Percentiles rank a stretch among this genome's conserved stretches.
These are phyloP conservation scores for Solenopsis invicta DNA, from an alignment of 1,140 invertebrate genomes.

Conservation along the genomic window DNA sequence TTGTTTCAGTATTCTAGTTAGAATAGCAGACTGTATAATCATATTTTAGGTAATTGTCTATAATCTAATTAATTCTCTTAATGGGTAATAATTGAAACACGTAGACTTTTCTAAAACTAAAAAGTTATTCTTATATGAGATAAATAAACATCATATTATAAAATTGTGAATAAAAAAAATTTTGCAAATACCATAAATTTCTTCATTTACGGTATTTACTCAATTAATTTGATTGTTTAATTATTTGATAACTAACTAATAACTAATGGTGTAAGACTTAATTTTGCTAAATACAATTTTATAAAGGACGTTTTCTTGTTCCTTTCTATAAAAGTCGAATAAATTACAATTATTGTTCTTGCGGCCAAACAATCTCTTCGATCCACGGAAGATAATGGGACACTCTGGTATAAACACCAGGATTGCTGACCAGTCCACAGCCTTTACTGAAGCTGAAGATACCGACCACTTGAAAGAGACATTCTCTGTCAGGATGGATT, in stretches of 20 bases:
- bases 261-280: not conserved
- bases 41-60: not conserved
- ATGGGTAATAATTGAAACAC: not conserved
- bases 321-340: conserved; percentile 60
- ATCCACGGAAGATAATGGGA: conserved; percentile 80
- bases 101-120: conserved; percentile 26
- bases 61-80: not conserved
- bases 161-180: not conserved
- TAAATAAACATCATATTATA: not conserved
- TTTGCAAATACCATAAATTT: conserved; percentile 7
- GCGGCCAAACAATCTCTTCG: conserved; percentile 77
- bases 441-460: conserved; percentile 89
- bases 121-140: conserved; percentile 30
- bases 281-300: conserved; percentile 30
- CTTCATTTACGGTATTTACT: too few species aligned
- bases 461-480: conserved; percentile 87
- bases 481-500: conserved; percentile 79
- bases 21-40: conserved; percentile 13
- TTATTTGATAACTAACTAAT: conserved; percentile 3
- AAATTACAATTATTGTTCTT: conserved; percentile 12
- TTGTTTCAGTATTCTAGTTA: conserved; percentile 45
- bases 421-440: conserved; percentile 86
- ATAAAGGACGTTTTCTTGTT: conserved; percentile 53
- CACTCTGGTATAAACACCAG: conserved; percentile 88
- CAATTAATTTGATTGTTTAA: conserved; percentile 16